phyloP scores from a whole-genome alignment of 2,888 invertebrate species.

The Caradrina kadenii region DNA sequence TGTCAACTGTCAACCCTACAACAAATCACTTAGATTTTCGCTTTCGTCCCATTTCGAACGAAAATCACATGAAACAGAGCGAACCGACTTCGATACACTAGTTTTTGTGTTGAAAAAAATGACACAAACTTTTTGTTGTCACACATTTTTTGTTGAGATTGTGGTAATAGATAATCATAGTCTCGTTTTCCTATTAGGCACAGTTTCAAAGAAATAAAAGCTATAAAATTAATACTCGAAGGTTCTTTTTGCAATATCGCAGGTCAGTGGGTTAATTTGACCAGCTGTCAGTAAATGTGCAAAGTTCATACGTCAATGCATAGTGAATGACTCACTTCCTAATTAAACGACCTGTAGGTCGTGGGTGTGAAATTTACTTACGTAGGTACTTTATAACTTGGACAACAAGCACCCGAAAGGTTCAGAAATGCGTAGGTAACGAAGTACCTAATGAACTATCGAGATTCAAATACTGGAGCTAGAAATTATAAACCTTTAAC shows the following conservation, averaged over 20 bases:
- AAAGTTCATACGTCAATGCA: conserved; percentile 44
- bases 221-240: not conserved
- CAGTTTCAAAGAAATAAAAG: conserved; percentile 21
- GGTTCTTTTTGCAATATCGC: conserved; percentile 7
- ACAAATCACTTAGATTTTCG: conserved; percentile 42
- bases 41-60: conserved; percentile 49
- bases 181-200: conserved; percentile 23
- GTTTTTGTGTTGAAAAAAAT: conserved; percentile 52
- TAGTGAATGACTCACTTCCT: conserved; percentile 52
- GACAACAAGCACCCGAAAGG: conserved; percentile 8
- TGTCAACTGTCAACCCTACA: conserved; percentile 23
- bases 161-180: conserved; percentile 34
- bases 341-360: conserved; percentile 52
- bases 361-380: conserved; percentile 55
- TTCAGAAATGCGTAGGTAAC: conserved; percentile 18
- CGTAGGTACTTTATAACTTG: conserved; percentile 25
- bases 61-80: conserved; percentile 61
- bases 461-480: not conserved
- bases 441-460: not conserved
- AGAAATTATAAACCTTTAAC: too few species aligned
- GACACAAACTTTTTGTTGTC: conserved; percentile 34
- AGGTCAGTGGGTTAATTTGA: conserved; percentile 29
- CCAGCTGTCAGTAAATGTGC: conserved; percentile 30
- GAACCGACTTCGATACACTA: conserved; percentile 38
- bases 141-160: conserved; percentile 28